Base-by-base conservation (phyloP, 2,888 invertebrate species). In the Acronicta alni region DNA sequence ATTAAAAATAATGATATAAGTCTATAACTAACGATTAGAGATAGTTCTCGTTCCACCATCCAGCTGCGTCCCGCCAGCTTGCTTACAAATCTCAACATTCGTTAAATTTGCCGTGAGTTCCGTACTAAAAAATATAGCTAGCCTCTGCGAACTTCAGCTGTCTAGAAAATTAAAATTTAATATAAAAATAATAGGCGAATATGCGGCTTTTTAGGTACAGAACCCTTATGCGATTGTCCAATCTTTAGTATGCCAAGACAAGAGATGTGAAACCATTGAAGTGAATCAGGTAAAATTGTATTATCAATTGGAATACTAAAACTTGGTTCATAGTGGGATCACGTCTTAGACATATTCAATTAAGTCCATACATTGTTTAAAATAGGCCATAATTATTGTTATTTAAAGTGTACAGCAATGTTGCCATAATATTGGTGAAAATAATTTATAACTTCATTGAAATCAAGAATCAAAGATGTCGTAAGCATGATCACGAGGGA, bases 1-100 rank as follows among this genome's bases (percentile, higher is more conserved):
- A 83, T 93, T 93, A 92, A 92, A 93, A 89, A 91, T 93, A 93
- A 93, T 93, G 92, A 93, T 93, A 93, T 92, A 88, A 84, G 81
- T 89, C 88, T 92, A 92, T 89, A 85, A 82, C 90, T 91, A 91
- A 85, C 82, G 77, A 83, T 85, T 83, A 85, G 80, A 82, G 80
- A 83, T 84, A 81, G 57, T 76, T 60, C 75, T 75, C 72, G 56
- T 60, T 68, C 68, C 78, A 75, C 69, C 81, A 67, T 77, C 72
- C 73, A 70, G 56, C 75, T 78, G 69, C 76, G 66, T 69, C 75
- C 75, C 79, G 72, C 75, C 76, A 72, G 73, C 78, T 72, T 74
- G 75, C 75, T 77, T 64, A 66, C 49, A 60, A 75, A 72, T 70
- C 70, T 65, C 56, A 69, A 69, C 67, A 58, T 55, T 59, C 48